Evolutionary conservation across 2,888 invertebrate species (phyloP).

Genomic region (Agonopterix subpropinquella): DNA sequence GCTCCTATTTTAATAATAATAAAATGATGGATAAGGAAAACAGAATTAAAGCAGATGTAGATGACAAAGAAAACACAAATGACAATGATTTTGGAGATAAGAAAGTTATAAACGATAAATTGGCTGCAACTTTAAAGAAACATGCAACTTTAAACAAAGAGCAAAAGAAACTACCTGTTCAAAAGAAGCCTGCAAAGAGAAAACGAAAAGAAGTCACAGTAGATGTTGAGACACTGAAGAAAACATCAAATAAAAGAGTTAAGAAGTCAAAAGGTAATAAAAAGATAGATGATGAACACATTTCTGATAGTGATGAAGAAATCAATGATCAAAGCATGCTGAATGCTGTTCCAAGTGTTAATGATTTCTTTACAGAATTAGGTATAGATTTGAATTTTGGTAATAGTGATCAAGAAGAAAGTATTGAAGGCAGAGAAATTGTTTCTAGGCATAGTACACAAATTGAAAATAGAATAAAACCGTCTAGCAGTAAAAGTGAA

Average conservation of each 20-base stretch:
- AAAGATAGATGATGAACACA: constrained; percentile 18
- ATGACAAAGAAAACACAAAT: constrained; percentile 14
- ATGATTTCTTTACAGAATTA: constrained; percentile 55
- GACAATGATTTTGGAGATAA: constrained; percentile 17
- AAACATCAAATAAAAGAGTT: constrained; percentile 24
- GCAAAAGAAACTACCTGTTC: constrained; percentile 32
- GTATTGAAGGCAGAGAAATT: constrained; percentile 5
- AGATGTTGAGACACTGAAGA: constrained; percentile 29
- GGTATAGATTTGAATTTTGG: constrained; percentile 45
- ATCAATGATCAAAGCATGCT: constrained; percentile 27
- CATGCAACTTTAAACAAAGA: constrained; percentile 50
- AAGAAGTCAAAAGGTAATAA: constrained; percentile 22
- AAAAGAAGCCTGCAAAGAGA: constrained; percentile 35
- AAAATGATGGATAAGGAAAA: constrained; percentile 22
- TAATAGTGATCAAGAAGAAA: constrained; percentile 10
- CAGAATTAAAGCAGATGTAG: constrained; percentile 17
- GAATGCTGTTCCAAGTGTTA: constrained; percentile 63
- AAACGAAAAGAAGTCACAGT: constrained; percentile 45
- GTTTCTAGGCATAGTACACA: constrained; percentile 5
- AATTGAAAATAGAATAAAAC: constrained; percentile 10
- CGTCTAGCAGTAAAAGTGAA: constrained; percentile 3
- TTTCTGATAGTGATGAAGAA: constrained; percentile 22
- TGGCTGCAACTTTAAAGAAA: constrained; percentile 57
- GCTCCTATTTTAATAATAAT: constrained; percentile 56
- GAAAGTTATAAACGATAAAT: constrained; percentile 32